Evolutionary conservation across 2,888 invertebrate species (phyloP), one percentile per base, ranked within the genome.

Genomic region (Automeris io): DNA sequence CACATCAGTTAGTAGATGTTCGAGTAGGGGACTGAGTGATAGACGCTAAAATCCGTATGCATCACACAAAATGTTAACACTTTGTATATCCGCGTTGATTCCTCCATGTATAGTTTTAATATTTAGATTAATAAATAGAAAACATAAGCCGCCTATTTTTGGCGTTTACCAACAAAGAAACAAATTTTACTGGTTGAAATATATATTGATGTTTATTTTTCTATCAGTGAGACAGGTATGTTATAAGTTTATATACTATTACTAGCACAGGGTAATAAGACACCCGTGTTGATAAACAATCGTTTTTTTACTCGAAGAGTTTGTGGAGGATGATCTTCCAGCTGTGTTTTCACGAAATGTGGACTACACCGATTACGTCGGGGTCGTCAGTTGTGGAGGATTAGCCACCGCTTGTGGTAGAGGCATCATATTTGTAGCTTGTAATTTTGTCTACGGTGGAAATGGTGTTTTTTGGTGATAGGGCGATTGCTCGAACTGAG

Each of bases 101-200:
- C 54, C 71, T 1, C 40, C 57, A 1, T 36, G 45, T 24, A 45
- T 82, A 29, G 70, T 81, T 11, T 18, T 74, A 18, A 31, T 70
- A 40, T 76, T 82, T 51, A 68, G 61, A 35, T 69, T 69, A 47
- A 39, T 81, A 35, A 83, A 83, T 59, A 63, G 56, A 35, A 65
- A 61, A 34, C 51, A 57, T 18, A 75, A 68, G 24, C 70, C 76
- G 0, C 72, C 87, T 0, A 70, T 88, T 41, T 75, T 83, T 23
- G 89, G 89, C 37, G 65, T 90, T 26, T 90, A 90, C 54, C 85
- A 78, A 40, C 75, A 83, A 51, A 68, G 64, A 25, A 85, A 85
- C 51, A 87, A 85, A 47, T 75, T 71, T 37, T 90, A 81, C 52
- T 87, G 71, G 69, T 39, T 86, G 6, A 90, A 90, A 66, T 87